Evolutionary conservation across 2,888 invertebrate species (phyloP), one percentile per base, ranked within the genome.

Genomic region (Xestoiulus laeticollis): DNA sequence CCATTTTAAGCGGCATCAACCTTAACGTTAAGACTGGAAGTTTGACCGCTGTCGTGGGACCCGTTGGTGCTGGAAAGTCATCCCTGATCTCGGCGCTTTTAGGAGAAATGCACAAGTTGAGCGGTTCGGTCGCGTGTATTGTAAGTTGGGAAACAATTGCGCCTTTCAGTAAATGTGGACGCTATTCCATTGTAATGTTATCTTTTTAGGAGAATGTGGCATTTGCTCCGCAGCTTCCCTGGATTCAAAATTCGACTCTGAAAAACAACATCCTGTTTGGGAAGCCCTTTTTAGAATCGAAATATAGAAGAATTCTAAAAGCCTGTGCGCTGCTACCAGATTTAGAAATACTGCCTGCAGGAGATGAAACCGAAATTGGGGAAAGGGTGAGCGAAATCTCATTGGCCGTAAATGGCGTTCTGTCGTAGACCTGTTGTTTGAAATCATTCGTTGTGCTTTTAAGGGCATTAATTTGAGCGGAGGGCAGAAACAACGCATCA

Each of bases 311-410:
- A 88, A 95, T 98, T 0, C 94, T 99, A 78, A 96, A 96, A 89
- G 96, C 97, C 0, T 99, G 99, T 92, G 98, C 98, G 1, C 93
- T 99, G 87, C 95, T 94, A 90, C 95, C 97, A 0, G 99, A 99
- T 93, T 95, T 99, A 90, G 96, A 97, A 86, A 97, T 99, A 93
- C 92, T 99, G 68, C 96, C 97, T 0, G 98, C 96, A n/a, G 98
- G 99, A 0, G 99, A 99, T 93, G 94, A 95, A 91, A 99, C 99
- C 0, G 99, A 99, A 94, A 99, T 99, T 90, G 99, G 99, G 89
- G 99, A 99, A 93, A 99, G 99, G 93, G 94, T 93, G 89, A 91
- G 44, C 2, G 48, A 32, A 22, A 32, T 6, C 48, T 48, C 4
- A 16, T 8, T 12, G 2, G 22, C 68, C 26, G 10, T 22, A 5